Evolutionary conservation across 2,888 invertebrate species (phyloP).

Genomic region (Dermolepida albohirtum): DNA sequence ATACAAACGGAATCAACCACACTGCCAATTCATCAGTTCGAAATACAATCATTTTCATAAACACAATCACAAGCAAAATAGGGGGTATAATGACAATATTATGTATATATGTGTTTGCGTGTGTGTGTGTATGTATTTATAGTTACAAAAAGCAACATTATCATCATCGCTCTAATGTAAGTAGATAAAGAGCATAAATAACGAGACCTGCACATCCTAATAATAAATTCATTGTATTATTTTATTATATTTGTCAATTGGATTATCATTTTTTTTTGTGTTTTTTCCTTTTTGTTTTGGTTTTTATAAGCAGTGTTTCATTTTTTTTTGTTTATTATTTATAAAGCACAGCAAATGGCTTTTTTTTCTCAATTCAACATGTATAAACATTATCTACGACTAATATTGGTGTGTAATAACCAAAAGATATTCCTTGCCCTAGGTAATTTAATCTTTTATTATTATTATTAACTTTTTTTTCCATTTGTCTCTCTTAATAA

Average conservation of each 20-base stretch:
- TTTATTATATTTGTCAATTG: slow-evolving; percentile 64
- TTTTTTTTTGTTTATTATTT: slow-evolving; percentile 44
- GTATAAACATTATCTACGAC: slow-evolving; percentile 60
- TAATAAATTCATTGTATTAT: slow-evolving; percentile 66
- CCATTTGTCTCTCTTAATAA: slow-evolving; percentile 38
- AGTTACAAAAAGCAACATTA: too few species aligned
- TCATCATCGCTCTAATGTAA: too few species aligned
- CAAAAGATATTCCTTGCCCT: slow-evolving; percentile 56
- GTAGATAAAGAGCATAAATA: slow-evolving; percentile 40
- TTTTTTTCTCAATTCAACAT: slow-evolving; percentile 58
- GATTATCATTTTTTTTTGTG: slow-evolving; percentile 59
- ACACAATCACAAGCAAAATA: too few species aligned
- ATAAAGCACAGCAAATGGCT: slow-evolving; percentile 38
- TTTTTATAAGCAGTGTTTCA: slow-evolving; percentile 61
- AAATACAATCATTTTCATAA: too few species aligned
- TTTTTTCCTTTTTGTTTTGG: slow-evolving; percentile 56
- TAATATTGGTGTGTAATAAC: slow-evolving; percentile 58
- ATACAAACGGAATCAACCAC: slow-evolving; percentile 16
- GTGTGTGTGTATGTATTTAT: too few species aligned
- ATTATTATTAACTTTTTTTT: slow-evolving; percentile 32
- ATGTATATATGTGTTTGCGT: too few species aligned
- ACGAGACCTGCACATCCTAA: slow-evolving; percentile 57
- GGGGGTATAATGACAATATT: too few species aligned
- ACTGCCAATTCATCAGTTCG: slow-evolving; percentile 16
- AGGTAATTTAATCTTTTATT: slow-evolving; percentile 52